These are phyloP conservation scores for Atractosteus spatula DNA, from an alignment of 2,113 vertebrate species.

Conservation along the genomic window DNA sequence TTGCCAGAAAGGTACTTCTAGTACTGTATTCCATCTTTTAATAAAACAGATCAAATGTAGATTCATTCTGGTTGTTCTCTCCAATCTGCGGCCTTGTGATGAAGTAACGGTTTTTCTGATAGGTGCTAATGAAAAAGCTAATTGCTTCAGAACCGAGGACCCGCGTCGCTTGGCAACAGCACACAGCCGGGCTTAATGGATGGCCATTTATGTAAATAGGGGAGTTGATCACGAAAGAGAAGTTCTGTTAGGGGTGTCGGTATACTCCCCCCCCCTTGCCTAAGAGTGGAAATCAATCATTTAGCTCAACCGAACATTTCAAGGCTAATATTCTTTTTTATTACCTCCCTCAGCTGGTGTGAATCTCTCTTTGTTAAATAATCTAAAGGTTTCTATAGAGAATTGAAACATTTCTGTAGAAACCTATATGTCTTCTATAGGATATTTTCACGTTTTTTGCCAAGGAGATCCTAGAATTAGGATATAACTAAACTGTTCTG, in stretches of 20 bases:
- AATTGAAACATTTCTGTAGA: too few species aligned
- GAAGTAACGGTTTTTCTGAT: conserved; percentile 22
- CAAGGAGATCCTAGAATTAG: too few species aligned
- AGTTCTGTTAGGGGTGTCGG: conserved; percentile 36
- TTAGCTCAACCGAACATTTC: conserved; percentile 36
- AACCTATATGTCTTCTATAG: too few species aligned
- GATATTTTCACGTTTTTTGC: too few species aligned
- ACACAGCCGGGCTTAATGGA: conserved; percentile 42
- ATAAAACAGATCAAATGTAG: neutral
- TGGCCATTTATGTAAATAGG: conserved; percentile 31
- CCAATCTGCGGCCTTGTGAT: conserved; percentile 26
- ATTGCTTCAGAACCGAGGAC: conserved; percentile 43
- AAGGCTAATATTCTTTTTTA: conserved; percentile 13
- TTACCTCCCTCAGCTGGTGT: neutral
- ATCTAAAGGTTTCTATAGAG: too few species aligned
- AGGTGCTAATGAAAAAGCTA: conserved; percentile 34
- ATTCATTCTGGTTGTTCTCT: conserved; percentile 13
- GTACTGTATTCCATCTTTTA: too few species aligned
- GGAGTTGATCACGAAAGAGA: conserved; percentile 36
- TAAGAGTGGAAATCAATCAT: conserved; percentile 43
- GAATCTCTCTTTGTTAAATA: neutral
- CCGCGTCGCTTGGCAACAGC: conserved; percentile 60
- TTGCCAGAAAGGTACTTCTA: neutral
- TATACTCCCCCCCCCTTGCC: conserved; percentile 26
- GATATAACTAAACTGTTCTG: conserved; percentile 27